Conservation (phyloP, 2,113 vertebrate species). For the Oncorhynchus mykiss region DNA sequence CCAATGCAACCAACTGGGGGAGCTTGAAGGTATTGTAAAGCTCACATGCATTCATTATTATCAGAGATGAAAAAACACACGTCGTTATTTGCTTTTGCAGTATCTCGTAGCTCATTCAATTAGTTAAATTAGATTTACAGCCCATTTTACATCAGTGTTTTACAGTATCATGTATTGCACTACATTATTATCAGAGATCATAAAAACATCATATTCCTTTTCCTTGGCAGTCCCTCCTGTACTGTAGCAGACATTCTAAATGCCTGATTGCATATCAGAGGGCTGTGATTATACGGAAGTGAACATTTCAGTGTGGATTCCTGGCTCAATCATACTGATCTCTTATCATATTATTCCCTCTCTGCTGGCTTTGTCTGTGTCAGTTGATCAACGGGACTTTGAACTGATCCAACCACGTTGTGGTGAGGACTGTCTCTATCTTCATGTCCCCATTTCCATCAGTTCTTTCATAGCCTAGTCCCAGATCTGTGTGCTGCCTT, state of each 20-base stretch:
- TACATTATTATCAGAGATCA: not conserved
- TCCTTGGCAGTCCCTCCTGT: not conserved
- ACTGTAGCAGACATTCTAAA: not conserved
- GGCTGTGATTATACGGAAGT: slow-evolving; percentile 7
- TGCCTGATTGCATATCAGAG: slow-evolving; percentile 25
- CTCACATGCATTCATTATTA: too few species aligned
- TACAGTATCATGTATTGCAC: not conserved
- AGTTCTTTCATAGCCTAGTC: too few species aligned
- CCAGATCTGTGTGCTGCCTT: too few species aligned
- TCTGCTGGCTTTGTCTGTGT: not conserved
- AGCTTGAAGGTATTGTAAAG: slow-evolving; percentile 78
- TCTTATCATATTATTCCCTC: slow-evolving; percentile 17
- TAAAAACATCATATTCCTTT: not conserved
- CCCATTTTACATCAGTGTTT: too few species aligned
- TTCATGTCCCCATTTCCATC: too few species aligned
- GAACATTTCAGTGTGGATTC: slow-evolving; percentile 20
- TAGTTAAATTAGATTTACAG: too few species aligned
- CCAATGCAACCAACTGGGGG: slow-evolving; percentile 73
- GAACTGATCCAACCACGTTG: not conserved
- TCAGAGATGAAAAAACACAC: too few species aligned
- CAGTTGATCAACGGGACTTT: slow-evolving; percentile 21
- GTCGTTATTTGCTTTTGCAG: too few species aligned
- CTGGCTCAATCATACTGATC: not conserved
- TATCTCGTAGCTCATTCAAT: too few species aligned
- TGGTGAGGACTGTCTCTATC: not conserved